phyloP scores from a whole-genome alignment of 2,797 vertebrate genomes.

The Leptodactylus fallax region DNA sequence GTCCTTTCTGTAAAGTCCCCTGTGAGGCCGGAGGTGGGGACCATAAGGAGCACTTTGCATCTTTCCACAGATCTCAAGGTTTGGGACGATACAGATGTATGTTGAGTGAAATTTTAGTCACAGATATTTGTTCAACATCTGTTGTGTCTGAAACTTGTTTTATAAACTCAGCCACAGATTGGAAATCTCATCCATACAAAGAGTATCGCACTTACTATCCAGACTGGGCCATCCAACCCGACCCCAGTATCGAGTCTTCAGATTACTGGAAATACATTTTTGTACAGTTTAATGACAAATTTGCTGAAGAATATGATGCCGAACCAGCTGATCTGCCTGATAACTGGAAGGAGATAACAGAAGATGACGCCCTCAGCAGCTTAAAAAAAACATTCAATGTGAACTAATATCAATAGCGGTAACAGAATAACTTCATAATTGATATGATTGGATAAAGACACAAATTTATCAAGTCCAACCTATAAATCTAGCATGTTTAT shows the following conservation, averaged over 20 bases:
- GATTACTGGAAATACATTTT: constrained; percentile 19
- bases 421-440: no score
- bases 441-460: no score
- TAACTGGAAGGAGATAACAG: neutral
- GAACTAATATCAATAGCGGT: constrained; percentile 23
- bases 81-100: rapidly evolving
- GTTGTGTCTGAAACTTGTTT: neutral
- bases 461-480: no score
- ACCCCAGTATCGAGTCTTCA: neutral
- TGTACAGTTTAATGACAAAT: rapidly evolving
- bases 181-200: neutral
- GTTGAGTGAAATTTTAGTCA: neutral
- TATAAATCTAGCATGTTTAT: no score
- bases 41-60: constrained; percentile 66
- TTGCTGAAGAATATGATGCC: neutral
- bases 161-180: neutral
- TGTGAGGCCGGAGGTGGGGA: constrained; percentile 71
- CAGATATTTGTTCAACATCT: neutral
- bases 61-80: constrained; percentile 69
- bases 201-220: constrained; percentile 24
- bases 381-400: neutral
- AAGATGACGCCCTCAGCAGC: neutral
- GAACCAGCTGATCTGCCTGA: neutral
- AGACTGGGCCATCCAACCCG: constrained; percentile 8
- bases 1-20: constrained; percentile 72